Conservation (phyloP, 2,888 invertebrate species). For the Campaea margaritaria region DNA sequence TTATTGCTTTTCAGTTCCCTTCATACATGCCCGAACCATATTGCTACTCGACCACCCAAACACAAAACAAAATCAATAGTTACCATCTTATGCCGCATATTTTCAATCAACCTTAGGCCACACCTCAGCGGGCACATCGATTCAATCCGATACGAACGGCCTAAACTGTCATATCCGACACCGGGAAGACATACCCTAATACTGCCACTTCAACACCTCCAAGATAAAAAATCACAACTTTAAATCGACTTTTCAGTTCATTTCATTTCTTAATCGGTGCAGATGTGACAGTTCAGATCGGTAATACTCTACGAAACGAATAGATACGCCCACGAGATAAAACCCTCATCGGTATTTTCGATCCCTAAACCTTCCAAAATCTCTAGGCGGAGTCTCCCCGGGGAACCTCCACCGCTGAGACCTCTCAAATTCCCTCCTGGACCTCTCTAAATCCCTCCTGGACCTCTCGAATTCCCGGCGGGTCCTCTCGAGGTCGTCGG, state of each 20-base stretch:
- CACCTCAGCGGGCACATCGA: conserved; percentile 2
- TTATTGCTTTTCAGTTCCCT: background rate
- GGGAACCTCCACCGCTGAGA: conserved; percentile 3
- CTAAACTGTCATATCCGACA: background rate
- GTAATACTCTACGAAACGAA: background rate
- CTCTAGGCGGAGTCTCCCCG: background rate
- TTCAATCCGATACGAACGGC: conserved; percentile 7
- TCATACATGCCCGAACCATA: background rate
- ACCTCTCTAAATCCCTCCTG: conserved; percentile 11
- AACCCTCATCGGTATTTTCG: conserved; percentile 10
- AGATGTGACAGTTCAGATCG: background rate
- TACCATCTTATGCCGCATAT: conserved; percentile 28
- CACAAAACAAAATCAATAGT: conserved; percentile 22
- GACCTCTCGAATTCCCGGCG: conserved; percentile 5
- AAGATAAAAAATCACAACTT: background rate
- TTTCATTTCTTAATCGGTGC: background rate
- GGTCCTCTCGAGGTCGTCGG: background rate
- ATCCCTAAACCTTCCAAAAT: conserved; percentile 6
- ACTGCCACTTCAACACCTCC: background rate
- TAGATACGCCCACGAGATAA: conserved; percentile 7
- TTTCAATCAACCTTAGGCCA: background rate
- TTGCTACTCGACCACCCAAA: conserved; percentile 16
- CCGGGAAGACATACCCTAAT: background rate
- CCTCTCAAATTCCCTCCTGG: conserved; percentile 11
- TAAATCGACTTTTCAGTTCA: background rate